A percentile compares a stretch with the other conserved stretches of the same genome.
These are phyloP conservation scores for Glossosoma conforme DNA, from an alignment of 1,140 invertebrate species.

Conservation along the genomic window DNA sequence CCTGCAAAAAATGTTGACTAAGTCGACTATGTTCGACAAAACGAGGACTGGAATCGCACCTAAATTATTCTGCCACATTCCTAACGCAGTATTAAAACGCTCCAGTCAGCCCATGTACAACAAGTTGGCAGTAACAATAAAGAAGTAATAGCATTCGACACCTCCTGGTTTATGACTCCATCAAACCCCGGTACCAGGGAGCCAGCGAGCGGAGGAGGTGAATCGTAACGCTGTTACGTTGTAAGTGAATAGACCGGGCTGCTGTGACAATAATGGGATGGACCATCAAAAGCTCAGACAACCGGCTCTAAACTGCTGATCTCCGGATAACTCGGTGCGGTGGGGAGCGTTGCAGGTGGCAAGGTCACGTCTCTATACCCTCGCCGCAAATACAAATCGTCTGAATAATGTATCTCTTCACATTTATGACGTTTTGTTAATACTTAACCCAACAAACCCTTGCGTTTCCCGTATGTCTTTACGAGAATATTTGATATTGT, in stretches of 20 bases:
- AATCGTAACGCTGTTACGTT: constrained; percentile 1
- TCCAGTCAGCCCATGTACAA: constrained; percentile 3
- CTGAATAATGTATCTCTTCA: too few species aligned
- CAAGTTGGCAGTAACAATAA: constrained; percentile 20
- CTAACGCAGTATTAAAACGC: constrained; percentile 18
- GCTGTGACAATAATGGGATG: constrained; percentile 30
- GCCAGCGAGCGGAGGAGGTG: constrained; percentile 6
- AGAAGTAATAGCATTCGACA: constrained; percentile 22
- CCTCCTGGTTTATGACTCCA: constrained; percentile 31
- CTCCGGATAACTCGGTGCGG: constrained; percentile 16
- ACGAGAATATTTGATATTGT: too few species aligned
- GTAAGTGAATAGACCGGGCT: constrained; percentile 21
- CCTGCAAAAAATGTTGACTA: too few species aligned
- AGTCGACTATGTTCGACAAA: not conserved
- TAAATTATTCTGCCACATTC: constrained; percentile 29
- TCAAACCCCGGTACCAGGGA: constrained; percentile 14
- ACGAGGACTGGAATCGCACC: constrained; percentile 1
- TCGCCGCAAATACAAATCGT: too few species aligned
- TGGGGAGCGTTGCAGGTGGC: constrained; percentile 23
- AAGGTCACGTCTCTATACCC: constrained; percentile 26
- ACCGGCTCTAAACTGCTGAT: constrained; percentile 20
- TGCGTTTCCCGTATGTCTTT: too few species aligned
- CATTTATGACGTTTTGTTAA: too few species aligned
- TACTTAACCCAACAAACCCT: too few species aligned
- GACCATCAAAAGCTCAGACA: constrained; percentile 27